Base-by-base conservation (phyloP, 2,797 vertebrate genomes). In the Alosa sapidissima region DNA sequence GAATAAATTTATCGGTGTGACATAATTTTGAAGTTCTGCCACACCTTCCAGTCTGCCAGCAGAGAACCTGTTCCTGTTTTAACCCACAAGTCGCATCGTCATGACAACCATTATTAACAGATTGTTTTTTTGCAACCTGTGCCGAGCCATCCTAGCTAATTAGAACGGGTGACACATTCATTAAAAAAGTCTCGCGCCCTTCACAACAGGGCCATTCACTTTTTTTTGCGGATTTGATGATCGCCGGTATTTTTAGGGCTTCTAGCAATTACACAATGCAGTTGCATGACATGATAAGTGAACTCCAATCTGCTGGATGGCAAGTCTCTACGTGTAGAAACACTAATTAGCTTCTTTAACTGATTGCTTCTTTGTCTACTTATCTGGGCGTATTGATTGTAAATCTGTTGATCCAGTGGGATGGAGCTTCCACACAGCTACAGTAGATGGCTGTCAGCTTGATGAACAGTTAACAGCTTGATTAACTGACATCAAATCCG, bases 31-130 rank as follows among this genome's bases (percentile, higher is more conserved):
- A 78, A 78, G 8, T 47, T 78, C 72, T 47, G 41, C 6, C 72
- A 78, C 41, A 78, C 72, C 72, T 78, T 75, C 2, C 16, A 78
- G 36, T n/a, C 72, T 78, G 36, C 1, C 36, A 78, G 72, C 36
- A 9, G 36, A 47, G 24, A 45, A 75, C 36, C 72, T 45, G 72
- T 78, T 19, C 41, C 72, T 78, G 72, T 45, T 78, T 47, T 78
- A 5, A 78, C 41, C 16, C 41, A 5, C 16, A 78, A 21, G 36
- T 45, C 72, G 0, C 72, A 78, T 78, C 41, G 36, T 78, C 36
- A 78, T 47, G 72, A 78, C 72, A 47, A 78, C 72, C 16, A 8
- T 47, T 78, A 47, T 78, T 78, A 78, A 47, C 41, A 47, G 72
- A 78, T 78, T 75, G 16, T 16, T 28, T 78, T 78, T 78, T 14